Base-by-base conservation (phyloP, 2,797 vertebrate species). In the Acanthornis magna region DNA sequence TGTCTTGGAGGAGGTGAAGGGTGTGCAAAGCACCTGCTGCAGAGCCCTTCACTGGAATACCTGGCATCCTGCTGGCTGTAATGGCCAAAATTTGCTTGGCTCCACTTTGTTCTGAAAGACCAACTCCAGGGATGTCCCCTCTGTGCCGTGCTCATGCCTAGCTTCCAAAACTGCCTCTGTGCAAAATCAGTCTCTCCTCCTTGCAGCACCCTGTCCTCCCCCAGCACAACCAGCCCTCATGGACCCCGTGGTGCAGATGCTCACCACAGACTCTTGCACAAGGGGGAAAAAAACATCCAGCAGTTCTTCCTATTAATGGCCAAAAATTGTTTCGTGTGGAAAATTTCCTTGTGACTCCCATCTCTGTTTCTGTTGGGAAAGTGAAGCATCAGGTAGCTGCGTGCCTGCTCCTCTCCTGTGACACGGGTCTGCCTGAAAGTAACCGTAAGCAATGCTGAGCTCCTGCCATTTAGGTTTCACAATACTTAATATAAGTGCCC, bases 181-280 rank as follows among this genome's bases (percentile, higher is more conserved):
- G 43, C 32, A 63, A 77, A 88, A 66, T 32, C 3, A 3, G 0
- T 9, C 57, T 67, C n/a, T 48, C 19, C n/a, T 91, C 58, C 30
- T 51, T n/a, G 23, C 38, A 88, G 26, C 84, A 76, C 6, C 10
- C 36, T 1, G 0, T 22, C 10, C 16, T 11, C n/a, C 30, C 1
- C 9, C 1, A n/a, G 45, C 47, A 5, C 67, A 74, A 16, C 7
- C 42, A 38, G n/a, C 42, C 63, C 20, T 53, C 0, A 0, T 4
- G 6, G 62, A 72, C 34, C 20, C 62, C 0, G 0, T 12, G 7
- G 45, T 47, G 29, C 1, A 11, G 32, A 43, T 80, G 68, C 48
- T 80, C 76, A 36, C 16, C 68, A 50, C 13, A 36, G 66, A 58
- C 34, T 88, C 47, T 42, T 38, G 16, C 29, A 89, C 32, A 63